Percentiles rank a stretch among this genome's conserved stretches.
Evolutionary conservation across 2,113 vertebrate genomes (phyloP).

Genomic region (Oncorhynchus nerka): DNA sequence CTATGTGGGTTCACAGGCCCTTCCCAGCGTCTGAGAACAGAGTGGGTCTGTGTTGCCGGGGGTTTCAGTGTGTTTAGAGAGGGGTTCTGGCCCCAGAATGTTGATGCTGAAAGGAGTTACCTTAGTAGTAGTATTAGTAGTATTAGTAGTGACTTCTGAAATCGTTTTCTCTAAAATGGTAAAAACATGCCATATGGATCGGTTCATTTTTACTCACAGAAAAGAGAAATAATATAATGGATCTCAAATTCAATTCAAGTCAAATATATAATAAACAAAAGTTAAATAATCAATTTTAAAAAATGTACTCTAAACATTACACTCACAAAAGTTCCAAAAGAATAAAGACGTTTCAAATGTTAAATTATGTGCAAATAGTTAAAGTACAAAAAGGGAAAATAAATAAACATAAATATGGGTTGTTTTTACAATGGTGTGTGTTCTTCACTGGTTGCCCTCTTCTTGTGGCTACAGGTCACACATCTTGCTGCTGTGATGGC

Average conservation of each 20-base stretch:
- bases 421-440: too few relatives aligned
- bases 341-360: too few relatives aligned
- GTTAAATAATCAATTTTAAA: too few relatives aligned
- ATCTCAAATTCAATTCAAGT: not conserved
- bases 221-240: not conserved
- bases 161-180: not conserved
- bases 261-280: too few relatives aligned
- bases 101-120: conserved; percentile 4
- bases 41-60: conserved; percentile 44
- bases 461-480: too few relatives aligned
- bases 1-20: conserved; percentile 29
- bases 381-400: too few relatives aligned
- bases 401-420: too few relatives aligned
- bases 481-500: too few relatives aligned
- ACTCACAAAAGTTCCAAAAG: too few relatives aligned
- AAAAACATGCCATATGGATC: conserved; percentile 44
- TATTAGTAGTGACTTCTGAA: not conserved
- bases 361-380: too few relatives aligned
- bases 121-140: not conserved
- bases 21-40: conserved; percentile 51
- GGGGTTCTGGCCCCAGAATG: conserved; percentile 26
- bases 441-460: too few relatives aligned
- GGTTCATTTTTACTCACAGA: not conserved
- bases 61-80: conserved; percentile 16
- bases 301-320: too few relatives aligned